These are phyloP conservation scores for Epinephelus coioides DNA, from an alignment of 2,797 vertebrate genomes.

Conservation along the genomic window DNA sequence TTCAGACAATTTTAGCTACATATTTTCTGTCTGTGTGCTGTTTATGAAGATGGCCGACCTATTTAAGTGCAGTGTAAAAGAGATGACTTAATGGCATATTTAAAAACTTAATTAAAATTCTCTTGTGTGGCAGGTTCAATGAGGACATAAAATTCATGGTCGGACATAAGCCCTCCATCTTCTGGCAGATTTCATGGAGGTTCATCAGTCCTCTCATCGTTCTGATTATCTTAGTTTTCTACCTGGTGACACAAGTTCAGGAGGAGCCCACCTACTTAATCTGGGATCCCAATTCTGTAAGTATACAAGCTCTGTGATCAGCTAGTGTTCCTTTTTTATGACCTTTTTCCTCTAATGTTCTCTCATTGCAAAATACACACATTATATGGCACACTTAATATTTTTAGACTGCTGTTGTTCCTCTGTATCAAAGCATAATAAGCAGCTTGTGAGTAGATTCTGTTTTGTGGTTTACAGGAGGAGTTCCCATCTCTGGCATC, in stretches of 20 bases:
- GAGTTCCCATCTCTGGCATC: constrained; percentile 66
- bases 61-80: neutral
- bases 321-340: too few species aligned
- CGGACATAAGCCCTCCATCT: constrained; percentile 91
- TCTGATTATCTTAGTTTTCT: constrained; percentile 91
- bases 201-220: constrained; percentile 90
- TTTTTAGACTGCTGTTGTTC: too few species aligned
- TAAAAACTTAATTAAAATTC: neutral
- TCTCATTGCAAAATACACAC: too few species aligned
- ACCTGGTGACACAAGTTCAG: constrained; percentile 87
- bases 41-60: neutral
- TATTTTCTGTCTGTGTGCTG: too few species aligned
- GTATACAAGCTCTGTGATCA: neutral
- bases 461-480: constrained; percentile 41
- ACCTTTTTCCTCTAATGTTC: too few species aligned
- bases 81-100: neutral
- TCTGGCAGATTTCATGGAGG: constrained; percentile 93
- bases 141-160: constrained; percentile 92
- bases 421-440: too few species aligned
- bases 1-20: neutral
- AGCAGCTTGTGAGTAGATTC: neutral
- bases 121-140: constrained; percentile 87
- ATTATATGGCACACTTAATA: too few species aligned
- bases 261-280: constrained; percentile 82
- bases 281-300: constrained; percentile 85